phyloP scores from a whole-genome alignment of 2,888 invertebrate genomes.

The Tinea semifulvella region DNA sequence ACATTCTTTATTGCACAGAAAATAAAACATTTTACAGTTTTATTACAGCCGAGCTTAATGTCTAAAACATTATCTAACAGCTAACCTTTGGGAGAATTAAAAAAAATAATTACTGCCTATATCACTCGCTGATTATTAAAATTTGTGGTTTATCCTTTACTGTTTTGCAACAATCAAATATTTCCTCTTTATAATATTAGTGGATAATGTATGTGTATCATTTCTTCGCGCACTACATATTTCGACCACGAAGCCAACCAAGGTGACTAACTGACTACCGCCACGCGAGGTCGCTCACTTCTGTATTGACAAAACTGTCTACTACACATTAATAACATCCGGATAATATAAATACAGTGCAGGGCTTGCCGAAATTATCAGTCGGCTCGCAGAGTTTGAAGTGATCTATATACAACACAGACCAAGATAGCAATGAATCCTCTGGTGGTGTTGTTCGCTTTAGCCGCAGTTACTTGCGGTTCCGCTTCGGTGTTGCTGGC shows the following conservation, averaged over 20 bases:
- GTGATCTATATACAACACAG: constrained; percentile 37
- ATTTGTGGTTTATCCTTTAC: no score
- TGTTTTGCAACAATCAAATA: no score
- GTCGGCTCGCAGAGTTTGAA: constrained; percentile 42
- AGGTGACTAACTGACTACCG: constrained; percentile 39
- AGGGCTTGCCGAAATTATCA: constrained; percentile 33
- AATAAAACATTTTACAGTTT: no score
- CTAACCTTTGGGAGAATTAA: no score
- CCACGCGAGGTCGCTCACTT: constrained; percentile 46
- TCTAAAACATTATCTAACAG: no score
- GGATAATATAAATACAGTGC: constrained; percentile 50
- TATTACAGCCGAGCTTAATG: no score
- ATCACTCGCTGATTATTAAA: no score
- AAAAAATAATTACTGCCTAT: no score
- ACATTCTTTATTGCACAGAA: no score
- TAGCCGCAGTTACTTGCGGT: constrained; percentile 67
- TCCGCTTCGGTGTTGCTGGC: constrained; percentile 38
- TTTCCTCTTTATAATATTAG: constrained; percentile 7
- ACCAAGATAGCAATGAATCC: constrained; percentile 47
- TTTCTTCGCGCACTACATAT: constrained; percentile 11
- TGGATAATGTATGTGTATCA: background rate
- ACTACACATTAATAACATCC: constrained; percentile 26
- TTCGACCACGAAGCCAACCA: constrained; percentile 37
- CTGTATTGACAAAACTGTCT: constrained; percentile 46
- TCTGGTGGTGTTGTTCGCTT: constrained; percentile 71